Conservation (phyloP, 2,113 vertebrate species). For the Steatornis caripensis region DNA sequence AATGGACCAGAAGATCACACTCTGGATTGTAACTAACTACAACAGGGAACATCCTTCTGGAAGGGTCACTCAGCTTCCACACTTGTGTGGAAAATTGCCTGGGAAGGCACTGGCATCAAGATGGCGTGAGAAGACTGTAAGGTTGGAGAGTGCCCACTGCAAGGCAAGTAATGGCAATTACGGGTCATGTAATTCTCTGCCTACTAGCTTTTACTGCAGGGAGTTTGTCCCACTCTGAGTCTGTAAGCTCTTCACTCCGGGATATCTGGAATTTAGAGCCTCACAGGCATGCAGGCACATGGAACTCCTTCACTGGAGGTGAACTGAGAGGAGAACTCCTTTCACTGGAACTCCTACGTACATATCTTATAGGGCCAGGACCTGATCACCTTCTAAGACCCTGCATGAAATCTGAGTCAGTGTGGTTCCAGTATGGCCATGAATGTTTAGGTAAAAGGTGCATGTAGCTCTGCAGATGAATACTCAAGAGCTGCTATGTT, state of each 20-base stretch:
- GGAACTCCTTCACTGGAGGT: too few species aligned
- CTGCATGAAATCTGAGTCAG: neutral
- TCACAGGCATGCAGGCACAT: neutral
- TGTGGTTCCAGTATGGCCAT: neutral
- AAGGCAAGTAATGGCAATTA: neutral
- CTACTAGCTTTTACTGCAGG: neutral
- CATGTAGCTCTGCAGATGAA: neutral
- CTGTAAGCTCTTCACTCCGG: neutral
- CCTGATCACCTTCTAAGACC: neutral
- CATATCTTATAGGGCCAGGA: neutral
- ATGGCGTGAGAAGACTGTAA: neutral
- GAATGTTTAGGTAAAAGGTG: neutral
- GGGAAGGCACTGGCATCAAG: neutral
- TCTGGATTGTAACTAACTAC: neutral
- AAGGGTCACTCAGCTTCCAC: neutral
- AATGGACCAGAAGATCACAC: neutral
- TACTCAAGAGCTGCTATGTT: neutral
- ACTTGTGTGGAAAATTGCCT: neutral
- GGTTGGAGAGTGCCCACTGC: neutral
- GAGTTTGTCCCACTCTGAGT: neutral
- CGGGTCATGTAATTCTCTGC: neutral
- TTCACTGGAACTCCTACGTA: neutral
- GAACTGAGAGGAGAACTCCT: too few species aligned
- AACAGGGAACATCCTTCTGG: neutral
- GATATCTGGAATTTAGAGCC: neutral